Percentiles rank a stretch among this genome's conserved stretches.
These are phyloP conservation scores for Biston stratarius DNA, from an alignment of 2,888 invertebrate species.

Conservation along the genomic window DNA sequence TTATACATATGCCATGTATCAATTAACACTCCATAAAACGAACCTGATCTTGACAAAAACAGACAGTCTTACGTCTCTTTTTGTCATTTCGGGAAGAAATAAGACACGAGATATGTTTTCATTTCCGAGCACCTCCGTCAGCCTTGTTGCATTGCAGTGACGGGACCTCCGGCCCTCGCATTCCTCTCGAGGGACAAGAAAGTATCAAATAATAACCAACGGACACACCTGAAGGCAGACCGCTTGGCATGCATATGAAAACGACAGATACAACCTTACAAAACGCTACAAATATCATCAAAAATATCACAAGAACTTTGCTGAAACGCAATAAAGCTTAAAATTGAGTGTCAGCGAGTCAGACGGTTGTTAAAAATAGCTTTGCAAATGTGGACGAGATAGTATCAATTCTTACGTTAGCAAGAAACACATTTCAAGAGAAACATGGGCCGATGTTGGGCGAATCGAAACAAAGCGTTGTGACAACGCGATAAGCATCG, in stretches of 20 bases:
- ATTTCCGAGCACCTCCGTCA: slow-evolving; percentile 4
- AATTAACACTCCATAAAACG: slow-evolving; percentile 58
- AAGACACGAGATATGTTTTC: slow-evolving; percentile 26
- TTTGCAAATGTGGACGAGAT: slow-evolving; percentile 71
- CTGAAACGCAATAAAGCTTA: slow-evolving; percentile 49
- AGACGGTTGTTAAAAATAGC: slow-evolving; percentile 55
- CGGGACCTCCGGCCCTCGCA: slow-evolving; percentile 52
- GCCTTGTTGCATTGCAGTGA: slow-evolving; percentile 47
- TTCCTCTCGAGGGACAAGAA: slow-evolving; percentile 74
- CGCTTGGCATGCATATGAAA: slow-evolving; percentile 80
- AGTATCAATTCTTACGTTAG: slow-evolving; percentile 81
- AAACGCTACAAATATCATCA: slow-evolving; percentile 42
- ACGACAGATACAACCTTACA: slow-evolving; percentile 65
- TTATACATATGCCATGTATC: slow-evolving; percentile 47
- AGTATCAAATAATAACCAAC: slow-evolving; percentile 84
- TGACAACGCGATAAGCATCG: slow-evolving; percentile 82
- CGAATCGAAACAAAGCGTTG: slow-evolving; percentile 85
- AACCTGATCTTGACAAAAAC: slow-evolving; percentile 53
- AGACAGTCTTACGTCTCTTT: slow-evolving; percentile 33
- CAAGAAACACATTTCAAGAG: slow-evolving; percentile 85
- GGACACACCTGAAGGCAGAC: slow-evolving; percentile 81
- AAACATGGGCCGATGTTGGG: slow-evolving; percentile 80
- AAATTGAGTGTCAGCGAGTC: slow-evolving; percentile 49
- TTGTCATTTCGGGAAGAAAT: slow-evolving; percentile 19
- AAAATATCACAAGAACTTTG: slow-evolving; percentile 47